Percentiles rank a stretch among this genome's conserved stretches.
Evolutionary conservation across 2,888 invertebrate species (phyloP).

Genomic region (Colostygia pectinataria): DNA sequence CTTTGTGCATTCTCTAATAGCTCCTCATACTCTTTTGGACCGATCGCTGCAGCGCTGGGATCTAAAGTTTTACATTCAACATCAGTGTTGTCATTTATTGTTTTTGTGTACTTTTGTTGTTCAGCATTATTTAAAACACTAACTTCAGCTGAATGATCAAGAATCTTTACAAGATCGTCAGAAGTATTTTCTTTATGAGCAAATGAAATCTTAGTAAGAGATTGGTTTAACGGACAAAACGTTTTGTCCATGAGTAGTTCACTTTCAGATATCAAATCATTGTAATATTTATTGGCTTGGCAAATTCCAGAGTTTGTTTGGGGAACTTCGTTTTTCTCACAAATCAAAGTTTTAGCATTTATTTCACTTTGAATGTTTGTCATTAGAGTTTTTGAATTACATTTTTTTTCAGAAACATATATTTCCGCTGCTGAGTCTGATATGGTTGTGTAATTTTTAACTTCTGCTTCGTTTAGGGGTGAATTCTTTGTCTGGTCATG

Average conservation of each 20-base stretch:
- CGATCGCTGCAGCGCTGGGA: neutral
- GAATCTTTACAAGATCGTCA: neutral
- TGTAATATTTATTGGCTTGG: conserved; percentile 16
- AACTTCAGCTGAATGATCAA: neutral
- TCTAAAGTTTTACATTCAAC: neutral
- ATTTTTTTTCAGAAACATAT: neutral
- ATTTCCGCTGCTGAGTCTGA: neutral
- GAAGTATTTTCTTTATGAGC: neutral
- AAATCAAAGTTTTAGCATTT: neutral
- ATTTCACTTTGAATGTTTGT: neutral
- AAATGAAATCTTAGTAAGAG: neutral
- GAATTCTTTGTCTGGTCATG: neutral
- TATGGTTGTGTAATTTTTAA: neutral
- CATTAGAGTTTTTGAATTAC: neutral
- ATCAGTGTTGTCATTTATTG: neutral
- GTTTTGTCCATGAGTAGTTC: conserved; percentile 12
- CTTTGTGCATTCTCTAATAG: neutral
- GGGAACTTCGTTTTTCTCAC: neutral
- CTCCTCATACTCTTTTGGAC: neutral
- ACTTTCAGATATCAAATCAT: conserved; percentile 15
- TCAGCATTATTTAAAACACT: neutral
- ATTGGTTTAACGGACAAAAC: neutral
- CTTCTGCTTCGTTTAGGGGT: neutral
- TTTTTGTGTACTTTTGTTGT: neutral
- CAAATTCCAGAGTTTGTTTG: neutral